Conservation (phyloP, 2,888 invertebrate genomes). For the Caenorhabditis japonica region DNA sequence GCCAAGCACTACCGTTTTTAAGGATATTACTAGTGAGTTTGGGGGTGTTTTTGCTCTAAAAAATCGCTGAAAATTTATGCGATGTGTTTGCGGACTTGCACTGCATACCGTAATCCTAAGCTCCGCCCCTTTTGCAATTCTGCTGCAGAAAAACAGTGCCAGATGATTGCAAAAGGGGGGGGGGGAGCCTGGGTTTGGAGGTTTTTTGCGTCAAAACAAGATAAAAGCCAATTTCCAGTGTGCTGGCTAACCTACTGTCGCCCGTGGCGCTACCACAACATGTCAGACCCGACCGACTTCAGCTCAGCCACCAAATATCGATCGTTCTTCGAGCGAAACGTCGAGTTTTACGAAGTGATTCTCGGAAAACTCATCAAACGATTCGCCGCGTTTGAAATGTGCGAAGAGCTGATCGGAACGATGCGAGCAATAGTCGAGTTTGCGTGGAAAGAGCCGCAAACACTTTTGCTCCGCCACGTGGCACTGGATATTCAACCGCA, state of each 20-base stretch:
- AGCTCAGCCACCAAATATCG: slow-evolving; percentile 15
- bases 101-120: too few species aligned
- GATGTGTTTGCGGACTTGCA: too few species aligned
- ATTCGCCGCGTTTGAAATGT: slow-evolving; percentile 51
- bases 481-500: slow-evolving; percentile 42
- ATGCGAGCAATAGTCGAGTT: slow-evolving; percentile 51
- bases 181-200: too few species aligned
- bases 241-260: slow-evolving; percentile 59
- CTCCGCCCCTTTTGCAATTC: slow-evolving; percentile 6
- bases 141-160: neutral
- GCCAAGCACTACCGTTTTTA: slow-evolving; percentile 54
- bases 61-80: too few species aligned
- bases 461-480: slow-evolving; percentile 23
- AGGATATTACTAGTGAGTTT: slow-evolving; percentile 52
- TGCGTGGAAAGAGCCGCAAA: slow-evolving; percentile 62
- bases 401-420: slow-evolving; percentile 25
- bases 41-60: neutral
- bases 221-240: slow-evolving; percentile 19
- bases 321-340: slow-evolving; percentile 53
- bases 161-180: too few species aligned
- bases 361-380: slow-evolving; percentile 65
- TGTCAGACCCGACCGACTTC: slow-evolving; percentile 17
- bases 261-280: slow-evolving; percentile 58
- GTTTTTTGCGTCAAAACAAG: too few species aligned
- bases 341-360: slow-evolving; percentile 59